A percentile compares a stretch with the other conserved stretches of the same genome.
These are phyloP conservation scores for Stigmatopora nigra DNA, from an alignment of 2,113 vertebrate genomes.

Conservation along the genomic window DNA sequence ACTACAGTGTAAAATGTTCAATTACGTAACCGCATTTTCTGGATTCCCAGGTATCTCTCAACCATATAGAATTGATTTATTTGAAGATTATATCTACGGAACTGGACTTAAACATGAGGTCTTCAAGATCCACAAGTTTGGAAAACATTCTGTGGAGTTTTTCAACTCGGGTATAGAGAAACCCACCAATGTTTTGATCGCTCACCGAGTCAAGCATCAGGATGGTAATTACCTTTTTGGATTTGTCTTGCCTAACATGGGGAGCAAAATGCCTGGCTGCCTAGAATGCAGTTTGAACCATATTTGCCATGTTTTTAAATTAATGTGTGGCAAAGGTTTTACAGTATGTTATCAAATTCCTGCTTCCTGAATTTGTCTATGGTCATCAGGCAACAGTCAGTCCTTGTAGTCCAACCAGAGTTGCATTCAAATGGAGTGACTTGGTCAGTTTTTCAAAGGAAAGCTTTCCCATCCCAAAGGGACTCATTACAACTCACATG, in stretches of 20 bases:
- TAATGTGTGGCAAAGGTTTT: not conserved
- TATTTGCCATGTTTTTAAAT: not conserved
- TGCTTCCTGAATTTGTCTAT: not conserved
- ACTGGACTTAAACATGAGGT: slow-evolving; percentile 86
- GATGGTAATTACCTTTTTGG: slow-evolving; percentile 71
- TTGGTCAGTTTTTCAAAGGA: slow-evolving; percentile 49
- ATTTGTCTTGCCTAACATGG: not conserved
- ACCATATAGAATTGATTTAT: slow-evolving; percentile 91
- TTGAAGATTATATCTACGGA: slow-evolving; percentile 96
- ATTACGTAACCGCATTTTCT: not conserved
- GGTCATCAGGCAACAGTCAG: not conserved
- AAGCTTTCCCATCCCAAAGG: slow-evolving; percentile 51
- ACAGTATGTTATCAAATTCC: not conserved
- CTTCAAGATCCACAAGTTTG: slow-evolving; percentile 91
- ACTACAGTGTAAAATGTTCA: too few relatives aligned
- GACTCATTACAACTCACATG: slow-evolving; percentile 59
- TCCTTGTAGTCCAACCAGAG: not conserved
- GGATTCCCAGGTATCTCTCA: slow-evolving; percentile 79
- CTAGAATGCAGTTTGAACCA: not conserved
- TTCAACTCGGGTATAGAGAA: slow-evolving; percentile 81
- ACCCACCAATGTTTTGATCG: slow-evolving; percentile 84
- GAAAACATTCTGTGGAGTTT: slow-evolving; percentile 76
- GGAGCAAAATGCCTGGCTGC: not conserved
- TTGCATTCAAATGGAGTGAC: slow-evolving; percentile 28
- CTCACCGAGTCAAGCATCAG: slow-evolving; percentile 89